Percentiles rank a stretch among this genome's conserved stretches.
Evolutionary conservation across 2,113 vertebrate species (phyloP).

Genomic region (Camelus dromedarius): DNA sequence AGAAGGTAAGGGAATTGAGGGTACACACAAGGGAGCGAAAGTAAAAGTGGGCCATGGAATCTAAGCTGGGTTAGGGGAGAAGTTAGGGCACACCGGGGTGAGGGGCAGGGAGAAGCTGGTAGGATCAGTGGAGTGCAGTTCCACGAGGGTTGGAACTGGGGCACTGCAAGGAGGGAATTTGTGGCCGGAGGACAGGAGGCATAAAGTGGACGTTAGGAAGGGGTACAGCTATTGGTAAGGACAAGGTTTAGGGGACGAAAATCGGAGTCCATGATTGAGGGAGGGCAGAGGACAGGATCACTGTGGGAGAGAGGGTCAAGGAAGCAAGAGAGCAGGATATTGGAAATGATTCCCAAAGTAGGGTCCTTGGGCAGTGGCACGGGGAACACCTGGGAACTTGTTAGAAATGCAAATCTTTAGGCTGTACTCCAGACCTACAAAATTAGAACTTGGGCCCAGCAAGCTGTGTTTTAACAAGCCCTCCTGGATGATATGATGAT

Average conservation of each 20-base stretch:
- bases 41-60: neutral
- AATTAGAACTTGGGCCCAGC: neutral
- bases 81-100: neutral
- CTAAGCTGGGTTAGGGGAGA: neutral
- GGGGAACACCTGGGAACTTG: neutral
- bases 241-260: neutral
- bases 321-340: neutral
- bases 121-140: neutral
- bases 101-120: neutral
- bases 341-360: neutral
- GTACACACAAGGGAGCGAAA: neutral
- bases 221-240: neutral
- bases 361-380: neutral
- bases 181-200: neutral
- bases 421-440: neutral
- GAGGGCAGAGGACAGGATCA: neutral
- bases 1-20: neutral
- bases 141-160: neutral
- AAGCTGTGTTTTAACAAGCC: neutral
- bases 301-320: neutral
- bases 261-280: neutral
- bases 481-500: neutral
- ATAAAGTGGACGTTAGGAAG: neutral
- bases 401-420: neutral
- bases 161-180: neutral